Evolutionary conservation across 1,140 invertebrate genomes (phyloP), one percentile per base, ranked within the genome.

Genomic region (Nomia melanderi): DNA sequence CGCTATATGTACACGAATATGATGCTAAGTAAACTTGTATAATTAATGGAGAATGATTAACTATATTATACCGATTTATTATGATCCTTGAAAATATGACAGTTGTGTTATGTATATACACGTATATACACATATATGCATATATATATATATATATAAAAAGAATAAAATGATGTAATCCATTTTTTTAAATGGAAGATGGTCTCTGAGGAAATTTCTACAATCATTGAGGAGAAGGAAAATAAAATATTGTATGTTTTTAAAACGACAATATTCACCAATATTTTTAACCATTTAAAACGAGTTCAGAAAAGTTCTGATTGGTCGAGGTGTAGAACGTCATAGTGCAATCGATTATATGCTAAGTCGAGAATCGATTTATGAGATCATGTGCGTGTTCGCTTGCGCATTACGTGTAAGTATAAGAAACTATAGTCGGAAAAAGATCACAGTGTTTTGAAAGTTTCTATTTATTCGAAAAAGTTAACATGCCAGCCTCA

Each of bases 31-130:
- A 86, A 79, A 86, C 70, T 82, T 86, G 81, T 86, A 86, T 87
- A 86, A 81, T 85, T 86, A 82, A 85, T 72, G 74, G 69, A 80
- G 81, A 77, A 86, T 87, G 77, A 83, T 77, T 81, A 81, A 80
- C 65, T 50, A 77, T 69, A 62, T 33, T 80, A 74, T 77, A 81
- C 63, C 70, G 36, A 81, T 82, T 84, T 77, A 81, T 86, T 85
- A 81, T 77, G 54, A 76, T 87, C 70, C 77, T 69, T 74, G 70
- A 60, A 83, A 82, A 54, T 78, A 78, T 77, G 74, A 85, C 65
- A 72, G 75, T 87, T 86, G 84, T 87, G 84, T 88, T 88, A 83
- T 87, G 86, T 88, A 86, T 88, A 87, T 87, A 87, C 77, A 83
- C 73, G 71, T 75, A 84, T 76, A 81, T 83, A 81, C 85, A 84